A percentile compares a stretch with the other conserved stretches of the same genome.
These are phyloP conservation scores for Ellobius talpinus DNA, from an alignment of 2,113 vertebrate species.

Conservation along the genomic window DNA sequence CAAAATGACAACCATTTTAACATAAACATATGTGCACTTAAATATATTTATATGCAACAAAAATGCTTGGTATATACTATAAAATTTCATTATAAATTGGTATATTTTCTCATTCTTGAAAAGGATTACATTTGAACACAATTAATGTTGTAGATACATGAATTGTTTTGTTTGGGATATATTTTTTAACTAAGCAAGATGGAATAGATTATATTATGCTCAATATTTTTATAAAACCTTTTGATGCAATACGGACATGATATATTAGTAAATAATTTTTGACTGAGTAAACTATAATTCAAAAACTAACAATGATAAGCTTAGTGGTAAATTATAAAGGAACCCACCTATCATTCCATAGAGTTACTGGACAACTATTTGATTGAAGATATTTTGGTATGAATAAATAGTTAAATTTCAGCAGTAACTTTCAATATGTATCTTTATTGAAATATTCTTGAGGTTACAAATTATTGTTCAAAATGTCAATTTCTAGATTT, in stretches of 20 bases:
- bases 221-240: neutral
- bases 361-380: neutral
- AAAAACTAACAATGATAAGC: neutral
- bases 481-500: conserved; percentile 60
- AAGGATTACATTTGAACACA: neutral
- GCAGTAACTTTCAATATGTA: neutral
- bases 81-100: neutral
- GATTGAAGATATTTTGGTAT: neutral
- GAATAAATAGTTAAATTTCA: neutral
- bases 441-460: neutral
- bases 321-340: neutral
- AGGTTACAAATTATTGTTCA: conserved; percentile 73
- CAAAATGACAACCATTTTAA: neutral
- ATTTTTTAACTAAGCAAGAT: neutral
- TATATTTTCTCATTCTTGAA: neutral
- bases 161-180: neutral
- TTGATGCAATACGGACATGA: neutral
- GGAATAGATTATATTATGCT: neutral
- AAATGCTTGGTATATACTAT: neutral
- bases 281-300: neutral
- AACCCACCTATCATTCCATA: neutral
- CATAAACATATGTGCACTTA: neutral
- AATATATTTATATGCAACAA: neutral
- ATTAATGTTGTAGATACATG: neutral
- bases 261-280: neutral